A percentile compares a stretch with the other conserved stretches of the same genome.
Evolutionary conservation across 2,888 invertebrate genomes (phyloP).

Genomic region (Drosophila rubida): DNA sequence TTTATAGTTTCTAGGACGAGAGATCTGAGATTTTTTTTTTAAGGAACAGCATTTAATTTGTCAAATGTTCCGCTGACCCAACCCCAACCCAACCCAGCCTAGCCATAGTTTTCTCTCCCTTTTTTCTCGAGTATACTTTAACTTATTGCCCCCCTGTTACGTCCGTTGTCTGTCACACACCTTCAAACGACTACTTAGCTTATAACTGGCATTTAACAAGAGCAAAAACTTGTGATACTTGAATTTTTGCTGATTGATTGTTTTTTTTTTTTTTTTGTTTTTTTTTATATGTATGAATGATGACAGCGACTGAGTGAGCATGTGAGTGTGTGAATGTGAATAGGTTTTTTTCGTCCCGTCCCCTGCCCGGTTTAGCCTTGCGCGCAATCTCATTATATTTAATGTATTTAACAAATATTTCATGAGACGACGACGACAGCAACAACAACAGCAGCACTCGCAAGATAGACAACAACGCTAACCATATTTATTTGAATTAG

Average conservation of each 20-base stretch:
- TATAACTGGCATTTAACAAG: constrained; percentile 52
- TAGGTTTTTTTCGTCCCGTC: constrained; percentile 17
- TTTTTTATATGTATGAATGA: constrained; percentile 27
- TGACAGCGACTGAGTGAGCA: constrained; percentile 22
- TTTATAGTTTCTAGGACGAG: constrained; percentile 67
- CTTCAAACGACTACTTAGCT: constrained; percentile 18
- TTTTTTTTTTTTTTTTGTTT: constrained; percentile 13
- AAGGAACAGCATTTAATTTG: constrained; percentile 63
- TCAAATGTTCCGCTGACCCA: constrained; percentile 44
- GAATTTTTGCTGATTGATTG: constrained; percentile 47
- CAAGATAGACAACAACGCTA: constrained; percentile 16
- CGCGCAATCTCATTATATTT: constrained; percentile 71
- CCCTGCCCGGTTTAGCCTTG: constrained; percentile 20
- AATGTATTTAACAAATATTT: constrained; percentile 38
- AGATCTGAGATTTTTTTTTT: constrained; percentile 73
- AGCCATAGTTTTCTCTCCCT: no score
- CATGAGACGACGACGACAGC: constrained; percentile 1
- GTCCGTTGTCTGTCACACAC: background rate
- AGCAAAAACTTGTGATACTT: constrained; percentile 68
- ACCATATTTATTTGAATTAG: constrained; percentile 6
- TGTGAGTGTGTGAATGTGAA: constrained; percentile 23
- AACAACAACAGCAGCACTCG: background rate
- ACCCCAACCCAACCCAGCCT: constrained; percentile 10
- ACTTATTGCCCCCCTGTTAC: background rate
- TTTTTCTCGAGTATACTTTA: no score